Evolutionary conservation across 2,797 vertebrate genomes (phyloP), one percentile per base, ranked within the genome.

Genomic region (Phylloscopus collybita): DNA sequence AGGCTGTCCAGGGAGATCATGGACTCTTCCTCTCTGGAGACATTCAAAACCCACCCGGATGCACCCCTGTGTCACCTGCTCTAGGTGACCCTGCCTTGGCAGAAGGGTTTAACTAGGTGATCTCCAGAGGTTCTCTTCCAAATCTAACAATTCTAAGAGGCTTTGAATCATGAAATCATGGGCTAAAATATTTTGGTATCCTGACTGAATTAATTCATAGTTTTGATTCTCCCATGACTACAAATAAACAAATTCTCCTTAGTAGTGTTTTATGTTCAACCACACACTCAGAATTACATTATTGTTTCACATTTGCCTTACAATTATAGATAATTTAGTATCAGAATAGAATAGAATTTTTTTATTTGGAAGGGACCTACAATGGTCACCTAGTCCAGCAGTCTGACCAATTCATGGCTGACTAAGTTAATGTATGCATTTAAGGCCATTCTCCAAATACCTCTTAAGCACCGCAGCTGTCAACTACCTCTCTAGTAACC

Each of bases 41-140:
- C 13, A 45, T 45, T 45, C 27, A 59, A 51, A 72, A n/a, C 11
- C 19, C 3, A 38, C 11, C 4, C 0, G 0, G n/a, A 51, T 2
- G 1, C 29, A 23, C 23, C 65, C 19, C 27, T 50, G 13, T n/a
- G 20, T 40, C 6, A 50, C 32, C 6, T 44, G 9, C 9, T 51
- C 27, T 50, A 38, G 16, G 27, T 51, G 16, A 59, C 16, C 51
- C 7, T 59, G 9, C 16, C 38, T 44, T 38, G 51, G 23, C 44
- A 51, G 67, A 65, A 9, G 3, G 13, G 3, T 65, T 87, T 56
- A 32, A 44, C 32, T 27, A 44, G 23, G 10, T 12, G 10, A 44
- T 44, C 22, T 25, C 51, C 8, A 44, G 36, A 44, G 13, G 5
- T 44, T 44, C 19, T 42, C 19, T 65, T 65, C n/a, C 19, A 87